Percentiles rank a stretch among this genome's conserved stretches.
phyloP scores from a whole-genome alignment of 2,888 invertebrate genomes.

The Heliconius hortense region DNA sequence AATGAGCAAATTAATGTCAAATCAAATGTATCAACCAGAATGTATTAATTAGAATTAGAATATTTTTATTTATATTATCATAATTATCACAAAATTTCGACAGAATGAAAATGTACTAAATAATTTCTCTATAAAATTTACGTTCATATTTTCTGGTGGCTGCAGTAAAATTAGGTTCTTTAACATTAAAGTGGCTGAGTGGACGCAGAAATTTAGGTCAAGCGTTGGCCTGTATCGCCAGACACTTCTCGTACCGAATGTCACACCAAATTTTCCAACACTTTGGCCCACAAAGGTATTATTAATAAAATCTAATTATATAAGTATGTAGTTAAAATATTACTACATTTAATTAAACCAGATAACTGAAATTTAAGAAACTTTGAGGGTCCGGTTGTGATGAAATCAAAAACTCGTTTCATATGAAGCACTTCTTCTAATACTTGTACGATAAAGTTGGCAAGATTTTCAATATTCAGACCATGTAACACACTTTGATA shows the following conservation, averaged over 20 bases:
- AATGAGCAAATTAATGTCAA: not conserved
- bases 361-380: conserved; percentile 35
- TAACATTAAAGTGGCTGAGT: conserved; percentile 52
- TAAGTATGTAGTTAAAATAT: conserved; percentile 18
- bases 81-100: not conserved
- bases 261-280: conserved; percentile 70
- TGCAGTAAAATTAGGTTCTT: conserved; percentile 36
- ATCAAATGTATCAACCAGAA: not conserved
- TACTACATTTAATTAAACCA: conserved; percentile 33
- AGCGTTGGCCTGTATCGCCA: conserved; percentile 62
- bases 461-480: conserved; percentile 68
- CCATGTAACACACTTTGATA: conserved; percentile 62
- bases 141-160: conserved; percentile 27
- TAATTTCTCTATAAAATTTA: conserved; percentile 18
- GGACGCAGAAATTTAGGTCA: conserved; percentile 67
- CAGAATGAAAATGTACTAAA: conserved; percentile 17
- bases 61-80: not conserved
- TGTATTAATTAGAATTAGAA: not conserved
- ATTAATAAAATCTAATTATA: not conserved
- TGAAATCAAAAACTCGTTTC: conserved; percentile 58
- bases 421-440: conserved; percentile 63
- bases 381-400: conserved; percentile 62
- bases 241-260: conserved; percentile 59
- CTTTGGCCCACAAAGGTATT: conserved; percentile 17
- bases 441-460: conserved; percentile 62